Percentiles rank a stretch among this genome's conserved stretches.
phyloP scores from a whole-genome alignment of 53 echinoderm and acorn worm genomes.

The Stichopus horrens region DNA sequence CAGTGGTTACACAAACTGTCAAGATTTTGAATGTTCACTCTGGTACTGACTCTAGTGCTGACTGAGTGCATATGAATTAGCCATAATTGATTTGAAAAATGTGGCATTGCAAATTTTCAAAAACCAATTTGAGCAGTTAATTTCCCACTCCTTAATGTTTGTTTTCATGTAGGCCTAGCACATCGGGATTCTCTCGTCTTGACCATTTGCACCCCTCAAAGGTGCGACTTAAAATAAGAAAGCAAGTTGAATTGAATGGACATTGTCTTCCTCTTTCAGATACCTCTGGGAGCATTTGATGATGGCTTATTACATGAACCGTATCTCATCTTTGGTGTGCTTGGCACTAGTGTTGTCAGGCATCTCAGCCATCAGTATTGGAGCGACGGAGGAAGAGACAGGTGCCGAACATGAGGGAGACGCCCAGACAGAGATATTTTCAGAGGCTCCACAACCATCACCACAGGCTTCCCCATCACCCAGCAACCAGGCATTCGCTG shows the following conservation, averaged over 20 bases:
- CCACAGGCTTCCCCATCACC: background rate
- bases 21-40: too few species aligned
- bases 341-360: background rate
- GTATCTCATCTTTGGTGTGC: background rate
- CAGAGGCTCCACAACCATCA: background rate
- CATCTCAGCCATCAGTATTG: background rate
- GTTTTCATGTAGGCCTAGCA: too few species aligned
- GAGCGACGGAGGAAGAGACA: background rate
- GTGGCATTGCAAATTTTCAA: too few species aligned
- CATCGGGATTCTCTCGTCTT: too few species aligned
- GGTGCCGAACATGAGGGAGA: background rate
- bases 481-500: background rate
- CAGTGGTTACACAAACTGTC: too few species aligned
- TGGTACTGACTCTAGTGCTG: too few species aligned
- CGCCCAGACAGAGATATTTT: background rate
- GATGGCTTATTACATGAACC: background rate
- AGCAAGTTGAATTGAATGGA: background rate
- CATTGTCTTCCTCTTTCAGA: background rate
- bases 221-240: too few species aligned
- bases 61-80: too few species aligned
- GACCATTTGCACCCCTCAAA: too few species aligned
- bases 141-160: too few species aligned
- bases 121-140: too few species aligned
- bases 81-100: too few species aligned
- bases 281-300: background rate